Base-by-base conservation (phyloP, 2,888 invertebrate genomes). In the Nemoura dubitans region DNA sequence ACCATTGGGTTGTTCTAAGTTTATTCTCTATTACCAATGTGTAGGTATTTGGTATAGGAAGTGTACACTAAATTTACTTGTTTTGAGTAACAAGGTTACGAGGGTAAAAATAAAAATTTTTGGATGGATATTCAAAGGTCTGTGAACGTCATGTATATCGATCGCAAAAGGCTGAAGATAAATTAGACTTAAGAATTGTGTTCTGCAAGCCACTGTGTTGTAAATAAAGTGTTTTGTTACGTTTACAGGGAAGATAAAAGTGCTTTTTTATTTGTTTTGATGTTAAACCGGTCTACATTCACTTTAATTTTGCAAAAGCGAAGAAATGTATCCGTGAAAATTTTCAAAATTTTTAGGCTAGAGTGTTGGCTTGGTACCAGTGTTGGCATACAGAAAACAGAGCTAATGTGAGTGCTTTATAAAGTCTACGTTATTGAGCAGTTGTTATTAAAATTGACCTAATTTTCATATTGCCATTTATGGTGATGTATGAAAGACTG, bases 141-240 rank as follows among this genome's bases (percentile, higher is more conserved):
- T 59, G 21, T 59, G 59, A 7, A 59, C 14, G 59, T 59, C 6
- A 59, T 59, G 59, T 3, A 59, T 59, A 16, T 59, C 59, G 21
- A 59, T 59, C 2, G 59, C 21, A 59, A 59, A 59, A 59, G 59
- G 59, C 59, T 59, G 59, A 59, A 59, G 59, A 21, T 21, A 59
- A 59, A 59, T 21, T 59, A 59, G 59, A 59, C 59, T 21, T 59
- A 59, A 21, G 59, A 59, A 21, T 59, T 59, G 59, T 59, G 21
- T 59, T 59, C 59, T 59, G 59, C 59, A 21, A n/a, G 3, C 59
- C 5, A 27, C 28, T 78, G 27, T 78, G 78, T 78, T 78, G 78
- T 78, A 78, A 78, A 78, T 78, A 78, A 78, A 78, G 78, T 27
- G 28, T 78, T 78, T 78, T 78, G 78, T 78, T 78, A 78, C 78